Evolutionary conservation across 2,113 vertebrate genomes (phyloP).

Genomic region (Bos taurus): DNA sequence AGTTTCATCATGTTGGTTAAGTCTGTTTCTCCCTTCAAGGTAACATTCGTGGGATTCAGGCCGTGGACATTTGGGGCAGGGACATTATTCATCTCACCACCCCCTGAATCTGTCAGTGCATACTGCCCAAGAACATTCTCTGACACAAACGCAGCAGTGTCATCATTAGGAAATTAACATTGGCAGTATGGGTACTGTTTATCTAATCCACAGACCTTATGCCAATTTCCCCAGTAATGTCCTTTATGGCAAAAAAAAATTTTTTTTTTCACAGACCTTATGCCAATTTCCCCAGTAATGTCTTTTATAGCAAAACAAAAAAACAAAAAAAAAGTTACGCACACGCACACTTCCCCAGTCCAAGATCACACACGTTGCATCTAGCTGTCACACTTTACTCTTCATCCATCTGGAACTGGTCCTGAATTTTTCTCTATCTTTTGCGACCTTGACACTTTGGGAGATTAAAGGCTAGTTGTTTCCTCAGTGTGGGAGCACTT

Average conservation of each 20-base stretch:
- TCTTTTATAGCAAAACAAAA: background rate
- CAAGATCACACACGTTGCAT: fast-evolving
- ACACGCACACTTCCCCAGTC: background rate
- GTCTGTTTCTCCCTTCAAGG: background rate
- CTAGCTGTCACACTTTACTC: fast-evolving
- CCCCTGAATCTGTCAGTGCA: background rate
- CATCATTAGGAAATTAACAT: background rate
- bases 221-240: background rate
- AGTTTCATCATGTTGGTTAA: background rate
- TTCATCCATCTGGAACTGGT: background rate
- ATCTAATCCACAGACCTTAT: background rate
- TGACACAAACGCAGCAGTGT: fast-evolving
- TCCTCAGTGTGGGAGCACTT: background rate
- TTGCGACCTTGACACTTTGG: background rate
- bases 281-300: background rate
- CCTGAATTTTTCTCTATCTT: background rate
- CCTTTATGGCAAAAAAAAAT: background rate
- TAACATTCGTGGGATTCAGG: background rate
- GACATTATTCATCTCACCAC: background rate
- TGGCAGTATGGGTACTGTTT: background rate
- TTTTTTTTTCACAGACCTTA: background rate
- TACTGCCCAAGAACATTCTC: background rate
- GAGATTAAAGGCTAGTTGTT: background rate
- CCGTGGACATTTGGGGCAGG: fast-evolving
- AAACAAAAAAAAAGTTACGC: background rate